Percentiles rank a stretch among this genome's conserved stretches.
phyloP scores from a whole-genome alignment of 2,888 invertebrate species.

The Nymphalis c-album region DNA sequence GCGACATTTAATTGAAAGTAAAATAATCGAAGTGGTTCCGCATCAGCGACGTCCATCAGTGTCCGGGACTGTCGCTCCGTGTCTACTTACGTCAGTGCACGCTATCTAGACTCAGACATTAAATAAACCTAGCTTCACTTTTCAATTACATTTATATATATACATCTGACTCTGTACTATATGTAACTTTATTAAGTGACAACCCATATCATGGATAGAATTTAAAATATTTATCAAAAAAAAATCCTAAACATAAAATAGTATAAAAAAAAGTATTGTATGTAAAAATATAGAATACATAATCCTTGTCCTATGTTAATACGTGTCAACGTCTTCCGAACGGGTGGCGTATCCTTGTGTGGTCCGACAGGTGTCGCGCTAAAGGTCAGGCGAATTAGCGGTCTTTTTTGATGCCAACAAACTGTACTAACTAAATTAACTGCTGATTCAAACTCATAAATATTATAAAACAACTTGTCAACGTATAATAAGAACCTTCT shows the following conservation, averaged over 20 bases:
- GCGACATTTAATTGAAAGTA: constrained; percentile 24
- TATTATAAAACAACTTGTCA: constrained; percentile 20
- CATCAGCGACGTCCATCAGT: constrained; percentile 21
- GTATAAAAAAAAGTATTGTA: not conserved
- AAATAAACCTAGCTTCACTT: not conserved
- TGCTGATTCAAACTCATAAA: constrained; percentile 7
- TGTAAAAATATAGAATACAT: not conserved
- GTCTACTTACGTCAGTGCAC: not conserved
- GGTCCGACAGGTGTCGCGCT: constrained; percentile 31
- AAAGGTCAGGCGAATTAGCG: constrained; percentile 31
- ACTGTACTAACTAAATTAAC: constrained; percentile 20
- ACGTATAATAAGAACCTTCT: constrained; percentile 12
- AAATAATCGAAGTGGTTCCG: constrained; percentile 28
- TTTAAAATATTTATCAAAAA: too few species aligned
- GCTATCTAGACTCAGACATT: not conserved
- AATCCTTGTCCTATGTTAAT: not conserved
- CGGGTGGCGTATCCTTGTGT: constrained; percentile 22
- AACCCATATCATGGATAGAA: too few species aligned
- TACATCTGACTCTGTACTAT: too few species aligned
- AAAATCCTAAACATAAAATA: too few species aligned
- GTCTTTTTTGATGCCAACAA: constrained; percentile 22
- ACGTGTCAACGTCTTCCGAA: not conserved
- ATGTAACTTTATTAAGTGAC: too few species aligned
- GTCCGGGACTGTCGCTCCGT: constrained; percentile 22
- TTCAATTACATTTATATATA: not conserved